Evolutionary conservation across 2,113 vertebrate genomes (phyloP).

Genomic region (Peromyscus polionotus): DNA sequence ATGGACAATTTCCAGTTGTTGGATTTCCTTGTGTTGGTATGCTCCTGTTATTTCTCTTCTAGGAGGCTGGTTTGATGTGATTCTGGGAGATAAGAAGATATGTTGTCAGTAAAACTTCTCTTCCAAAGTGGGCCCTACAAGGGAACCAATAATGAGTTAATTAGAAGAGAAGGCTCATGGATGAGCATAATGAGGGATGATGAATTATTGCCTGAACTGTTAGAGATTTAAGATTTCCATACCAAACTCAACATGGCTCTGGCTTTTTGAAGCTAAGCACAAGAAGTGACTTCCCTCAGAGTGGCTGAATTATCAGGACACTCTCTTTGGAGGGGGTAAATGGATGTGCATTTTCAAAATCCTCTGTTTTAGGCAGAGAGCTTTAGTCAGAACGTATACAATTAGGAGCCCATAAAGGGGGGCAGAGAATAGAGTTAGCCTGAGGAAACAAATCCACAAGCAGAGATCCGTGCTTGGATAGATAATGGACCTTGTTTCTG

Average conservation of each 20-base stretch:
- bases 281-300: neutral
- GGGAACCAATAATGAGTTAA: neutral
- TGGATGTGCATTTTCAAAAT: neutral
- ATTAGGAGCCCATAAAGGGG: neutral
- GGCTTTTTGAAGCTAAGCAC: neutral
- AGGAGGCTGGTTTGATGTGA: conserved; percentile 8
- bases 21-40: conserved; percentile 32
- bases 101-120: neutral
- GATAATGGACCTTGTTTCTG: neutral
- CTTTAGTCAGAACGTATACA: neutral
- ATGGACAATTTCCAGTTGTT: conserved; percentile 34
- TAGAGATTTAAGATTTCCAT: conserved; percentile 10
- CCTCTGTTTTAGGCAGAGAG: neutral
- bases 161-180: neutral
- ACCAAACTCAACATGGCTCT: neutral
- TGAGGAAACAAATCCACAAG: neutral
- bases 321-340: neutral
- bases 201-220: neutral
- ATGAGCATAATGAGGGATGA: neutral
- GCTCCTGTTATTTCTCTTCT: conserved; percentile 45
- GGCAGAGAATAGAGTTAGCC: neutral
- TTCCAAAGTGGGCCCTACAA: neutral
- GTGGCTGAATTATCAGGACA: neutral
- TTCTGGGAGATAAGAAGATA: conserved; percentile 33
- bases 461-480: neutral